Conservation (phyloP, 2,888 invertebrate genomes). For the Leucophora obtusa region DNA sequence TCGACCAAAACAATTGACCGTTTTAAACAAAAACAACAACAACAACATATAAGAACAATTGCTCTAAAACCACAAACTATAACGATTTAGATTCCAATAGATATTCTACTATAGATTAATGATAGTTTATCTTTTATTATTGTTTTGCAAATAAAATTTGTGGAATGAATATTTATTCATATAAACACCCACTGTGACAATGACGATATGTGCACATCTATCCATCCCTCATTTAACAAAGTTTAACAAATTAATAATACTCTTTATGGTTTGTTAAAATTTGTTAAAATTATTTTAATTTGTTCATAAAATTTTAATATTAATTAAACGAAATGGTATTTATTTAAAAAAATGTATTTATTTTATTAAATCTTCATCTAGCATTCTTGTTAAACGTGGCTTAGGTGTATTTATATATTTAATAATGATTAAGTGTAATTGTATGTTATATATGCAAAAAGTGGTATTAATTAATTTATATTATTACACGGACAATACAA, state of each 20-base stretch:
- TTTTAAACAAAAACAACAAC: background rate
- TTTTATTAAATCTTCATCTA: too few relatives aligned
- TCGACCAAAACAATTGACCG: conserved; percentile 21
- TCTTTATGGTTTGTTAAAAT: too few relatives aligned
- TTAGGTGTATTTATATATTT: background rate
- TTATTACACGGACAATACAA: background rate
- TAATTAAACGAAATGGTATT: too few relatives aligned
- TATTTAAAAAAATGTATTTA: too few relatives aligned
- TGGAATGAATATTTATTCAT: background rate
- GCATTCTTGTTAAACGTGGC: too few relatives aligned
- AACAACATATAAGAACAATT: background rate
- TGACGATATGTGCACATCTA: too few relatives aligned
- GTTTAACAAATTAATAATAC: too few relatives aligned
- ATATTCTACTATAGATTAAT: background rate
- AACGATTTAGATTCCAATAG: background rate
- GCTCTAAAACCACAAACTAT: background rate
- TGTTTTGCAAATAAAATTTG: background rate
- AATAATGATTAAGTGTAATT: background rate
- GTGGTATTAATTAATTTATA: background rate
- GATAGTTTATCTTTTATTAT: background rate
- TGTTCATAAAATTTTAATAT: too few relatives aligned
- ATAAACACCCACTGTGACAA: background rate
- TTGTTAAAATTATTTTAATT: too few relatives aligned
- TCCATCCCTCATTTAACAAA: too few relatives aligned
- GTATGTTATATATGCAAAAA: background rate